Evolutionary conservation across 2,888 invertebrate genomes (phyloP), one percentile per base, ranked within the genome.

Genomic region (Rhynchonema sp.): DNA sequence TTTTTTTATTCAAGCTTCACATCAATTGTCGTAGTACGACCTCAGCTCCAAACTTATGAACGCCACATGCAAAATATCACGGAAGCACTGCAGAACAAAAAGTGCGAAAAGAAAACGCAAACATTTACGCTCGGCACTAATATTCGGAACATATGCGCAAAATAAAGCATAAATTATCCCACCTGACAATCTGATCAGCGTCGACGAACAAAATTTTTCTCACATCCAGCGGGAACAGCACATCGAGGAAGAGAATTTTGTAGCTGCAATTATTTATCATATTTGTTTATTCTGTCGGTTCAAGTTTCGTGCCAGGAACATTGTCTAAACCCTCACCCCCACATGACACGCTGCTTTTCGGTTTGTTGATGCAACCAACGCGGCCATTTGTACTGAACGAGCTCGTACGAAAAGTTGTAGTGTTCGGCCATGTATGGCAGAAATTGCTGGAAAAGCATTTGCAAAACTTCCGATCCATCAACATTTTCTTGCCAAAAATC

Each of bases 371-470:
- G 91, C 63, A 98, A 79, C 98, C 98, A 98, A 63, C 96, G 72
- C 13, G 98, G 98, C 98, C 98, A 98, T 76, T 98, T 96, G 79
- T 98, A 98, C 74, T 98, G 92, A 1, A 98, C 90, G 59, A 99
- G 77, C 77, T 94, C 94, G 76, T 92, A 99, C 71, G 91, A 84
- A 77, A 99, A 98, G 1, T 85, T 86, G 75, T 94, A 98, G 74
- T 89, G 85, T 74, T 85, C 82, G 0, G 96, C 87, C 89, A 96
- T 90, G 71, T 86, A 83, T 0, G 96, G 94, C 60, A 98, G 78
- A 68, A 90, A 89, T 71, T 96, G 89, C 82, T 88, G 72, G 60
- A 70, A 59, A 60, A 30, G 67, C 30, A 13, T n/a, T n/a, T n/a
- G n/a, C n/a, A n/a, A n/a, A n/a, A n/a, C n/a, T n/a, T n/a, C n/a